A percentile compares a stretch with the other conserved stretches of the same genome.
Conservation (phyloP, 1,140 invertebrate genomes). For the Drosophila sechellia region DNA sequence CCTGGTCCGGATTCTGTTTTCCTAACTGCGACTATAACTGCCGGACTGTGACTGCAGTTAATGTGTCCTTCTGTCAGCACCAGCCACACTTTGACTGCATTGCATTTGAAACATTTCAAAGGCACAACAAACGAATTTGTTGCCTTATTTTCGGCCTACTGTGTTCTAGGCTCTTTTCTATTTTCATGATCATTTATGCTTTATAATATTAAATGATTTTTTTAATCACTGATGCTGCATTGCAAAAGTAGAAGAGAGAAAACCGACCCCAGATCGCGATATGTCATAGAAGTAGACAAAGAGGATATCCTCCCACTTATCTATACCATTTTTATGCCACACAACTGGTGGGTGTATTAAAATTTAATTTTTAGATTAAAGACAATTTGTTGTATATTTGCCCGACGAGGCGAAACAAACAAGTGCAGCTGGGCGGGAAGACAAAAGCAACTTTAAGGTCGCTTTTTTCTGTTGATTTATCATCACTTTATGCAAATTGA, state of each 20-base stretch:
- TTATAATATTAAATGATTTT: too few relatives aligned
- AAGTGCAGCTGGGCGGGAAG: constrained; percentile 11
- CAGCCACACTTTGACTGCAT: constrained; percentile 47
- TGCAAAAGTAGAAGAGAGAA: constrained; percentile 42
- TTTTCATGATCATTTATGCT: neutral
- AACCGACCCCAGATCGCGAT: constrained; percentile 57
- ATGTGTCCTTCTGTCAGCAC: constrained; percentile 67
- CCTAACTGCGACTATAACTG: constrained; percentile 19
- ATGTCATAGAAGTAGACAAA: constrained; percentile 66
- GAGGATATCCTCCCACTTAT: constrained; percentile 6
- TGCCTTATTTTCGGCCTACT: constrained; percentile 31
- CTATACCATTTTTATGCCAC: neutral
- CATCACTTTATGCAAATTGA: constrained; percentile 75
- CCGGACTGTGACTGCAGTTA: constrained; percentile 59
- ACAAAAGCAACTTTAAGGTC: constrained; percentile 41
- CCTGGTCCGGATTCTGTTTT: constrained; percentile 17
- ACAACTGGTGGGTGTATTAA: constrained; percentile 66
- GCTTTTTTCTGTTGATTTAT: constrained; percentile 67
- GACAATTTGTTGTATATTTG: constrained; percentile 78
- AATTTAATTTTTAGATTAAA: constrained; percentile 84
- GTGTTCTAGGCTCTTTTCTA: constrained; percentile 29
- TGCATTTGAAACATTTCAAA: constrained; percentile 66
- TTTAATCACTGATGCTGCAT: neutral
- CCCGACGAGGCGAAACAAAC: constrained; percentile 45
- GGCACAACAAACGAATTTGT: constrained; percentile 32